phyloP scores from a whole-genome alignment of 2,113 vertebrate species.

The Procavia capensis region DNA sequence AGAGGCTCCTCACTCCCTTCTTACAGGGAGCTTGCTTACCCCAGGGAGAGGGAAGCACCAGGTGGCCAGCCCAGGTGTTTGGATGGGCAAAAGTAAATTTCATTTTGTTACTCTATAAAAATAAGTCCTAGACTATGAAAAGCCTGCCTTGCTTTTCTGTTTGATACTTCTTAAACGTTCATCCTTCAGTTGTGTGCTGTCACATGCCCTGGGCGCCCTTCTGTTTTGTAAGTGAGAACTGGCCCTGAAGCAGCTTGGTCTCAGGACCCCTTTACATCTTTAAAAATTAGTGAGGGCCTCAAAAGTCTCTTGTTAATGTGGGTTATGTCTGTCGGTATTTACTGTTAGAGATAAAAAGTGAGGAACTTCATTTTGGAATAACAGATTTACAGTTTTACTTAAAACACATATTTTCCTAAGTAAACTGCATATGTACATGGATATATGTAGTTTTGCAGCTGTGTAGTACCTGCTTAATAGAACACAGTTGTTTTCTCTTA shows the following conservation, averaged over 20 bases:
- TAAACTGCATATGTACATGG: too few species aligned
- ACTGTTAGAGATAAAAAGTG: background rate
- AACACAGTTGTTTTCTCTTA: background rate
- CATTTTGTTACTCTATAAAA: constrained; percentile 4
- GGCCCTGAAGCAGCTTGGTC: background rate
- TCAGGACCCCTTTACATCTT: background rate
- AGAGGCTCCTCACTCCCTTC: background rate
- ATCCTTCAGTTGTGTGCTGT: background rate
- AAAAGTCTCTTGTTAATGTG: background rate
- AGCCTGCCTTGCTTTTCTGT: background rate
- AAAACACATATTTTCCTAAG: constrained; percentile 24
- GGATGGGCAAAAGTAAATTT: background rate
- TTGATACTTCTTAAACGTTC: background rate
- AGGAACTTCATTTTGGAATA: background rate
- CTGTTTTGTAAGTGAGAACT: background rate
- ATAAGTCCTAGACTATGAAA: background rate
- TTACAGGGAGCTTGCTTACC: background rate
- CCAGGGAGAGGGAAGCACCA: too few species aligned
- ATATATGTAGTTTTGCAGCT: too few species aligned
- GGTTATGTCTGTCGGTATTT: background rate
- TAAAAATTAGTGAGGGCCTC: background rate
- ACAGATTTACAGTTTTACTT: constrained; percentile 9
- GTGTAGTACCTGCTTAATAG: background rate
- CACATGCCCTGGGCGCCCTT: background rate
- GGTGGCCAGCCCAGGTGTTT: background rate